Conservation (phyloP, 2,888 invertebrate species). For the Drosophila peninsularis region DNA sequence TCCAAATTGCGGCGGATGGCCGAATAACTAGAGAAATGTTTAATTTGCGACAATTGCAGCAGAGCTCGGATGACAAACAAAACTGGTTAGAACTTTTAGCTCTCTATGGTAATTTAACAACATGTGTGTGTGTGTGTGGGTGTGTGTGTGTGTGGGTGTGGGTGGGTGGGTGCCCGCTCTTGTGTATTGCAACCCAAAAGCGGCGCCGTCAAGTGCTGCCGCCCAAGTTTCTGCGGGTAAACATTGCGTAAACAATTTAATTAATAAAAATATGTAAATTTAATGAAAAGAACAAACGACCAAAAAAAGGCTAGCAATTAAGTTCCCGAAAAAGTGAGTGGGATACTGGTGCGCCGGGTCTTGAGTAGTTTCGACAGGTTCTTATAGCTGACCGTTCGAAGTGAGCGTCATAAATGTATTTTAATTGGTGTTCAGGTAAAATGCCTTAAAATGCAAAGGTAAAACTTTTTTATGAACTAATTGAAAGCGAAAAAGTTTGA, state of each 20-base stretch:
- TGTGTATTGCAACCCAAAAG: conserved; percentile 31
- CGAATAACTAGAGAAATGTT: conserved; percentile 42
- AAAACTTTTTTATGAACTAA: conserved; percentile 48
- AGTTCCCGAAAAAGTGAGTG: conserved; percentile 3
- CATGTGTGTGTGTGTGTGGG: conserved; percentile 8
- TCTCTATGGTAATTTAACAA: conserved; percentile 41
- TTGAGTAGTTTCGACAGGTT: conserved; percentile 25
- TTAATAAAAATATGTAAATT: conserved; percentile 80
- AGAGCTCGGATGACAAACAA: conserved; percentile 10
- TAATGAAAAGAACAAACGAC: conserved; percentile 64
- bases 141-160: conserved; percentile 5
- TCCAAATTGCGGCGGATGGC: neutral
- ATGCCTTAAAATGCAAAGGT: neutral
- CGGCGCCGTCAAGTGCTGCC: conserved; percentile 13
- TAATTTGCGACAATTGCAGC: conserved; percentile 53
- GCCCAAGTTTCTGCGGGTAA: conserved; percentile 41
- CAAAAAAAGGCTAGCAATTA: conserved; percentile 13
- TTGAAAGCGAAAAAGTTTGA: conserved; percentile 57
- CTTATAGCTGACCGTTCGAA: conserved; percentile 9
- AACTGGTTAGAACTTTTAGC: conserved; percentile 21
- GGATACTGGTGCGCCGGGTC: conserved; percentile 1
- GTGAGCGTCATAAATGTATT: conserved; percentile 47
- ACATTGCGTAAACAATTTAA: conserved; percentile 72
- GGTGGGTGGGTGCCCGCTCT: conserved; percentile 1
- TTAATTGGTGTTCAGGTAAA: conserved; percentile 62